These are phyloP conservation scores for Nothura maculosa DNA, from an alignment of 2,797 vertebrate genomes.

Conservation along the genomic window DNA sequence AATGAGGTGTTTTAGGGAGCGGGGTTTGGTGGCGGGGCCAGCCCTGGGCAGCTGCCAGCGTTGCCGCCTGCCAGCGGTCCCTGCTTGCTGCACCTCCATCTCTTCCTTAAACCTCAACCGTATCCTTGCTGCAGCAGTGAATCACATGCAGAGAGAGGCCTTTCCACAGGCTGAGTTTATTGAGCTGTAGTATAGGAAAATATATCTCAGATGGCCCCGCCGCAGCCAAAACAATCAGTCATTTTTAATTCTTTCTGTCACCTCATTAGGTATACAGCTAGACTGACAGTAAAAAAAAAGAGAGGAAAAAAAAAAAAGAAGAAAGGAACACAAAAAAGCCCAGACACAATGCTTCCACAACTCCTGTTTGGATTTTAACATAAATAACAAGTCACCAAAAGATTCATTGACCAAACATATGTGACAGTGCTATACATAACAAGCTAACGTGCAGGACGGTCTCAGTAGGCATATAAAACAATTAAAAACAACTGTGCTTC, in stretches of 20 bases:
- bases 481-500: conserved; percentile 81
- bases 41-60: not conserved
- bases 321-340: not conserved
- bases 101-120: conserved; percentile 18
- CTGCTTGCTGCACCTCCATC: not conserved
- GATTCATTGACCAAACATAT: conserved; percentile 79
- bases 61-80: not conserved
- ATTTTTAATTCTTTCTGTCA: conserved; percentile 84
- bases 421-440: conserved; percentile 66
- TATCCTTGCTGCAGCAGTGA: conserved; percentile 43
- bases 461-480: conserved; percentile 78
- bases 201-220: conserved; percentile 67
- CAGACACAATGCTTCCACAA: conserved; percentile 35
- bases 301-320: not conserved
- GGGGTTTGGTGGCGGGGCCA: not conserved
- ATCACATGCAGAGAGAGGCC: conserved; percentile 55
- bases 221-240: conserved; percentile 78
- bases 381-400: conserved; percentile 73
- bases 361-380: conserved; percentile 41
- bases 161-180: conserved; percentile 75
- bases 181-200: conserved; percentile 70
- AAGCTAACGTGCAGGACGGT: conserved; percentile 48
- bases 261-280: conserved; percentile 76
- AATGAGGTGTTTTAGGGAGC: not conserved
- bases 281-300: conserved; percentile 55